Evolutionary conservation across 2,888 invertebrate genomes (phyloP).

Genomic region (Epinotia ramella): DNA sequence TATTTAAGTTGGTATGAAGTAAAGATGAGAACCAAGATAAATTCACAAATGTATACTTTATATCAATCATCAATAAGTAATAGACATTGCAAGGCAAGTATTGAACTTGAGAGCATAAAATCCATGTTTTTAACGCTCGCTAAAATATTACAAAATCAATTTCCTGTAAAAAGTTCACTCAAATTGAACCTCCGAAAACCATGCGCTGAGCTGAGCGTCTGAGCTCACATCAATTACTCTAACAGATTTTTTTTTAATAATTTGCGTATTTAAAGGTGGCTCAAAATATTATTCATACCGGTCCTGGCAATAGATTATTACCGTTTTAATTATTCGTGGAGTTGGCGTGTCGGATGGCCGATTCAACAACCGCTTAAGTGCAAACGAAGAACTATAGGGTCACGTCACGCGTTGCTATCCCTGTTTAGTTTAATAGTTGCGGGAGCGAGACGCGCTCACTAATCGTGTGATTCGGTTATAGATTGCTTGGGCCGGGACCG

Average conservation of each 20-base stretch:
- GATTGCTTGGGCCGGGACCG: constrained; percentile 46
- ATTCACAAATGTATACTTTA: too few relatives aligned
- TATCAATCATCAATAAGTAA: too few relatives aligned
- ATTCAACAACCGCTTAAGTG: constrained; percentile 35
- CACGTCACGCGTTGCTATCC: constrained; percentile 14
- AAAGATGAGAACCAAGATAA: too few relatives aligned
- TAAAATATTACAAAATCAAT: too few relatives aligned
- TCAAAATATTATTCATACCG: constrained; percentile 52
- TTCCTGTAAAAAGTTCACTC: too few relatives aligned
- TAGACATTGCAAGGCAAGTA: too few relatives aligned
- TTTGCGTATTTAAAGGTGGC: constrained; percentile 30
- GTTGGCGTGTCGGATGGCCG: constrained; percentile 56
- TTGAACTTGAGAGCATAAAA: neutral
- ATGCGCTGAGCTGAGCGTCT: constrained; percentile 31
- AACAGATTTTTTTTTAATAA: constrained; percentile 42
- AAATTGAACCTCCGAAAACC: constrained; percentile 23
- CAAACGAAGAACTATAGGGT: constrained; percentile 29
- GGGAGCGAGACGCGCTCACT: constrained; percentile 25
- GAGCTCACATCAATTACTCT: constrained; percentile 41
- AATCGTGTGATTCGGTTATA: constrained; percentile 35
- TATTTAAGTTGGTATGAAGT: too few relatives aligned
- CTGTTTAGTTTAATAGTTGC: constrained; percentile 20
- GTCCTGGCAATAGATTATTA: constrained; percentile 57
- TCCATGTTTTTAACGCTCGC: constrained; percentile 13
- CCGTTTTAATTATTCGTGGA: constrained; percentile 62